Evolutionary conservation across 2,797 vertebrate species (phyloP).

Genomic region (Atherinosoma microstoma): DNA sequence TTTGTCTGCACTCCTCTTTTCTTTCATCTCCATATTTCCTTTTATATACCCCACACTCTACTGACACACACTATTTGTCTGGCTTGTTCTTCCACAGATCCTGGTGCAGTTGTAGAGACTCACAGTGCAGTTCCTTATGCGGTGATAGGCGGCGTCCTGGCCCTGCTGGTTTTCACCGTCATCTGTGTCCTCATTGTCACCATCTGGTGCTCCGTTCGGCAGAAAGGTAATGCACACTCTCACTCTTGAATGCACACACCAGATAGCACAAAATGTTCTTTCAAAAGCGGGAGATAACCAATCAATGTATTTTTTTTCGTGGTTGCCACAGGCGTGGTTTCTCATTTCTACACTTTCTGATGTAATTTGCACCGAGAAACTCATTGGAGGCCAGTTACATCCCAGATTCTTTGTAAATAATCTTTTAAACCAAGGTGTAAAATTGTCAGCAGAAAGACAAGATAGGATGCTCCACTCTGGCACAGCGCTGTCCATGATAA

Average conservation of each 20-base stretch:
- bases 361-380: slow-evolving; percentile 34
- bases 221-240: slow-evolving; percentile 86
- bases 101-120: slow-evolving; percentile 90
- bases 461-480: slow-evolving; percentile 38
- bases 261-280: slow-evolving; percentile 17
- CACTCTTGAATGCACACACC: slow-evolving; percentile 1
- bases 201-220: slow-evolving; percentile 94
- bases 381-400: slow-evolving; percentile 24
- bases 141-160: slow-evolving; percentile 91
- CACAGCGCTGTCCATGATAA: slow-evolving; percentile 57
- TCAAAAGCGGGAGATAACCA: slow-evolving; percentile 9
- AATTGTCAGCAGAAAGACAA: slow-evolving; percentile 49
- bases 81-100: slow-evolving; percentile 80
- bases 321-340: slow-evolving; percentile 31
- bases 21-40: slow-evolving; percentile 27
- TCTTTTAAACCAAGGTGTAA: slow-evolving; percentile 64
- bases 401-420: slow-evolving; percentile 46
- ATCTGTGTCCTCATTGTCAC: slow-evolving; percentile 93
- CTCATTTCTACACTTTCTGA: slow-evolving; percentile 28
- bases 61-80: slow-evolving; percentile 31
- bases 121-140: slow-evolving; percentile 91
- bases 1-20: slow-evolving; percentile 26
- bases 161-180: slow-evolving; percentile 91
- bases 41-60: slow-evolving; percentile 22
- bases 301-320: slow-evolving; percentile 26